These are phyloP conservation scores for Neomorphus geoffroyi DNA, from an alignment of 2,797 vertebrate species.

Conservation along the genomic window DNA sequence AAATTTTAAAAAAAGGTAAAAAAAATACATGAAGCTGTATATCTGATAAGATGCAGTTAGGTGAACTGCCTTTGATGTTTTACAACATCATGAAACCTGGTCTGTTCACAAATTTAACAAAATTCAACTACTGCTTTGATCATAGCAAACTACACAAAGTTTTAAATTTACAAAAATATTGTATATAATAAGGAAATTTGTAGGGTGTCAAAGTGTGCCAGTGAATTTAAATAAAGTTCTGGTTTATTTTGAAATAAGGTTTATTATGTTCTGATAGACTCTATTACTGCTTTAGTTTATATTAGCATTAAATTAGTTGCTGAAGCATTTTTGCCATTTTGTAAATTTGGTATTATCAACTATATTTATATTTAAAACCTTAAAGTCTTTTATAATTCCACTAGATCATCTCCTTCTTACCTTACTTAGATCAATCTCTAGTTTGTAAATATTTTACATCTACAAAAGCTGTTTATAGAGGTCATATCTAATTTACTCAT, in stretches of 20 bases:
- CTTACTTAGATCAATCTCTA: background rate
- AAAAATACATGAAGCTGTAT: background rate
- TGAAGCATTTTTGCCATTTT: slow-evolving; percentile 17
- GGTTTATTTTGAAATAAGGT: slow-evolving; percentile 35
- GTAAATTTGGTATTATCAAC: slow-evolving; percentile 11
- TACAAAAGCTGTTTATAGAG: slow-evolving; percentile 46
- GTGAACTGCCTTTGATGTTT: background rate
- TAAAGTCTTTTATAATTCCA: background rate
- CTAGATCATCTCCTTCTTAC: slow-evolving; percentile 16
- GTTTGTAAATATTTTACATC: slow-evolving; percentile 26
- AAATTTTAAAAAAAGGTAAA: background rate
- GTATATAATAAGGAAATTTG: background rate
- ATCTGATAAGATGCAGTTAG: background rate
- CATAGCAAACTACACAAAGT: background rate
- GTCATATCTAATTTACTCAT: slow-evolving; percentile 35
- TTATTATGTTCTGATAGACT: background rate
- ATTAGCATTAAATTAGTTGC: slow-evolving; percentile 18
- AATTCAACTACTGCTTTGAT: slow-evolving; percentile 16
- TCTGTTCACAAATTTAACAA: background rate
- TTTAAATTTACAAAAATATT: slow-evolving; percentile 10
- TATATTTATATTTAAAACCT: background rate
- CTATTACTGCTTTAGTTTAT: background rate
- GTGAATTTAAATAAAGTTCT: background rate
- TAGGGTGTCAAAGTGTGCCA: background rate
- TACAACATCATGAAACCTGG: background rate